These are phyloP conservation scores for Oncorhynchus keta DNA, from an alignment of 2,113 vertebrate genomes.

Conservation along the genomic window DNA sequence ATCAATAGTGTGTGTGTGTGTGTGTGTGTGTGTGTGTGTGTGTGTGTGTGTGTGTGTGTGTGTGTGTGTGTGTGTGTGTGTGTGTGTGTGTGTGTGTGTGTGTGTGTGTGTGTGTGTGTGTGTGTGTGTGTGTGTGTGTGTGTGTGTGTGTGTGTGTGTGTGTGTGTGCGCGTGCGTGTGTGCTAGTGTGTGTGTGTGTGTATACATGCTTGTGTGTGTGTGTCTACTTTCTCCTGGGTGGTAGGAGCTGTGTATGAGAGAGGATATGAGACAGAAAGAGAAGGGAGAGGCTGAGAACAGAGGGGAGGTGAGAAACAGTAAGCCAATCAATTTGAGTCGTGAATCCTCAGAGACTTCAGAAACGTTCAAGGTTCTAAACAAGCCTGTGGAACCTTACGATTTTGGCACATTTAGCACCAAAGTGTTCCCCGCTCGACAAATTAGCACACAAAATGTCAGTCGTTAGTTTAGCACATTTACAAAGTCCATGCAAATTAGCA, in stretches of 20 bases:
- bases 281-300: constrained; percentile 44
- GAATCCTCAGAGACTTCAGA: constrained; percentile 59
- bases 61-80: not conserved
- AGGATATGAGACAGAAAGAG: constrained; percentile 34
- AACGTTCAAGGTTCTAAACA: constrained; percentile 41
- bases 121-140: not conserved
- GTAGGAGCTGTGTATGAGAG: not conserved
- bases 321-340: constrained; percentile 30
- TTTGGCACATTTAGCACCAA: constrained; percentile 70
- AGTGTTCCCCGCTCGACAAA: constrained; percentile 67
- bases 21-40: not conserved
- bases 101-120: not conserved
- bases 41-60: not conserved
- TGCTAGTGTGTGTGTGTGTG: not conserved
- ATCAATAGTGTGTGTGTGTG: not conserved
- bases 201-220: not conserved
- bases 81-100: not conserved
- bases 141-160: not conserved
- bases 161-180: too few species aligned
- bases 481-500: constrained; percentile 68
- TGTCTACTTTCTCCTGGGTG: not conserved
- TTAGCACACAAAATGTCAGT: constrained; percentile 71
- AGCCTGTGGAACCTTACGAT: constrained; percentile 44
- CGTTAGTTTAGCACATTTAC: constrained; percentile 64
- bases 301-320: constrained; percentile 37